Evolutionary conservation across 2,888 invertebrate genomes (phyloP).

Genomic region (Drosophila planitibia): DNA sequence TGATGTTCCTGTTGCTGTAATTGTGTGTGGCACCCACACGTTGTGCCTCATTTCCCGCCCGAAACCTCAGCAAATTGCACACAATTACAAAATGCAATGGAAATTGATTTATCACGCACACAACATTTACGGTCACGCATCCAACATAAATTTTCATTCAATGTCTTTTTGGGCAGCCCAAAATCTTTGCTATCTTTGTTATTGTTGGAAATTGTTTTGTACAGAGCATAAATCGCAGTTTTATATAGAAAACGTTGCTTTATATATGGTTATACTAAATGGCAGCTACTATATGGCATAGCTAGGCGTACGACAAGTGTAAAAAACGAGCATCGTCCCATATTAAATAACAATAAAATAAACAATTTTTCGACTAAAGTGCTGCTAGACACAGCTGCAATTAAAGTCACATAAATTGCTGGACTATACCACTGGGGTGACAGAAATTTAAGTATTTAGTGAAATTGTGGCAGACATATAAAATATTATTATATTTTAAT

Average conservation of each 20-base stretch:
- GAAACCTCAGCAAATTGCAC: conserved; percentile 58
- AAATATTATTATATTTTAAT: conserved; percentile 9
- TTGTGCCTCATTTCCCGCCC: not conserved
- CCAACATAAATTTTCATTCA: conserved; percentile 77
- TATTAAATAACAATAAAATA: conserved; percentile 48
- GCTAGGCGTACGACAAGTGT: not conserved
- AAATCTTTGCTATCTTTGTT: conserved; percentile 39
- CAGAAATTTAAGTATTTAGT: conserved; percentile 13
- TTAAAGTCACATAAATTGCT: conserved; percentile 40
- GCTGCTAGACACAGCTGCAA: conserved; percentile 35
- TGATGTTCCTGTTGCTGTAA: conserved; percentile 18
- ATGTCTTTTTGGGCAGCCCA: conserved; percentile 66
- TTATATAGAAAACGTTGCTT: conserved; percentile 46
- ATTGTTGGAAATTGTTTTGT: conserved; percentile 67
- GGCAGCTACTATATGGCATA: conserved; percentile 20
- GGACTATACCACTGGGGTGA: conserved; percentile 1
- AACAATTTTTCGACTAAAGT: conserved; percentile 44
- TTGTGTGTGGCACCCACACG: conserved; percentile 8
- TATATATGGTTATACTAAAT: conserved; percentile 14
- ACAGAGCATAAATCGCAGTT: conserved; percentile 67
- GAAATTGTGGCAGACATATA: not conserved
- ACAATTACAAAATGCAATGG: conserved; percentile 79
- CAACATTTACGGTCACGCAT: conserved; percentile 78
- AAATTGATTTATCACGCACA: conserved; percentile 79
- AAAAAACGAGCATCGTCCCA: conserved; percentile 15